Conservation (phyloP, 2,113 vertebrate genomes). For the Oreochromis spilurus region DNA sequence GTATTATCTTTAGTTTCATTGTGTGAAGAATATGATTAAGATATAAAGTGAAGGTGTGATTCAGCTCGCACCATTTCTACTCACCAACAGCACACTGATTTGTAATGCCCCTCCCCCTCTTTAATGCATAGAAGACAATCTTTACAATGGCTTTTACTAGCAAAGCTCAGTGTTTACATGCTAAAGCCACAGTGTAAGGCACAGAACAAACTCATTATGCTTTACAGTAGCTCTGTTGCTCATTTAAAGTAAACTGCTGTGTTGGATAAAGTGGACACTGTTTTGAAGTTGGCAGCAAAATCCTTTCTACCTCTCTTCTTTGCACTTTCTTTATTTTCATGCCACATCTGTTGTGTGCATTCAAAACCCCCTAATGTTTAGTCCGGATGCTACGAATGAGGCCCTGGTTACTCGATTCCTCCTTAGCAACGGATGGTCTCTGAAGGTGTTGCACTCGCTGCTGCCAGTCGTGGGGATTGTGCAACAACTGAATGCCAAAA, state of each 20-base stretch:
- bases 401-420: background rate
- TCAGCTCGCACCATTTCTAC: slow-evolving; percentile 28
- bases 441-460: background rate
- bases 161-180: slow-evolving; percentile 49
- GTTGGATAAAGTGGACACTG: background rate
- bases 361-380: background rate
- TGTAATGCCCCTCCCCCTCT: slow-evolving; percentile 33
- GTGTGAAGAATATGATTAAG: slow-evolving; percentile 34
- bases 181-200: background rate
- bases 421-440: background rate
- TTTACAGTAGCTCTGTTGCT: background rate
- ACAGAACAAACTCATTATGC: slow-evolving; percentile 19
- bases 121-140: slow-evolving; percentile 65
- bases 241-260: background rate
- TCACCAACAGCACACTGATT: slow-evolving; percentile 71
- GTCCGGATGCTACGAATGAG: background rate
- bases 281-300: background rate
- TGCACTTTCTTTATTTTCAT: slow-evolving; percentile 6
- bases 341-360: background rate
- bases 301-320: slow-evolving; percentile 56
- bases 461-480: background rate
- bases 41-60: slow-evolving; percentile 39
- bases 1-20: background rate
- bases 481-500: background rate
- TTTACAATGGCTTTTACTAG: slow-evolving; percentile 4